Evolutionary conservation across 2,888 invertebrate genomes (phyloP).

Genomic region (Hofmannophila pseudospretella): DNA sequence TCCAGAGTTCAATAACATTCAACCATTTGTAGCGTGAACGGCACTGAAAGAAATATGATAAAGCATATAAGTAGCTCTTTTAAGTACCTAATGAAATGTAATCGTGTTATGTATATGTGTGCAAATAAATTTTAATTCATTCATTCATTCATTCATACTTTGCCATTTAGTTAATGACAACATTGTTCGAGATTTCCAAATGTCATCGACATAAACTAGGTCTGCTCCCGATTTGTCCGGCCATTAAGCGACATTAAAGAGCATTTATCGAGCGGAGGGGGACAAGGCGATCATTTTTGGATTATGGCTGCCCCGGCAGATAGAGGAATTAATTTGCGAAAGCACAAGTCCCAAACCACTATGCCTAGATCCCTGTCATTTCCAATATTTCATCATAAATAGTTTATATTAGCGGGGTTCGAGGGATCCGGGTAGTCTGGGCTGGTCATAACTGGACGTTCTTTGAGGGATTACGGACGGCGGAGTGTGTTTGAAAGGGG

Average conservation of each 20-base stretch:
- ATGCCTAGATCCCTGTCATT: conserved; percentile 38
- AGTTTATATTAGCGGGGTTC: conserved; percentile 17
- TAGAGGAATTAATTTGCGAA: conserved; percentile 70
- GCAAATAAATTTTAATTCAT: too few relatives aligned
- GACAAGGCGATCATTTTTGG: conserved; percentile 72
- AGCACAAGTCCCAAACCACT: conserved; percentile 39
- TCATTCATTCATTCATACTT: too few relatives aligned
- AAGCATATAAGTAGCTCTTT: too few relatives aligned
- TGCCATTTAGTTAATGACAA: background rate
- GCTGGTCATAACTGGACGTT: conserved; percentile 58
- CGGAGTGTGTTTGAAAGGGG: conserved; percentile 49
- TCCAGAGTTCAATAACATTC: too few relatives aligned
- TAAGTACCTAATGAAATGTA: too few relatives aligned
- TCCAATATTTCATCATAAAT: conserved; percentile 9
- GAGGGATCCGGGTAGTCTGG: conserved; percentile 31
- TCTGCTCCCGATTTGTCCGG: conserved; percentile 10
- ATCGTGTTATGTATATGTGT: too few relatives aligned
- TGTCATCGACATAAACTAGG: background rate
- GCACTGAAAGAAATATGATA: too few relatives aligned
- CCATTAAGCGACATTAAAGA: conserved; percentile 67
- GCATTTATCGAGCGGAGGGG: conserved; percentile 59
- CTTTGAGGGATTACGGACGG: conserved; percentile 67
- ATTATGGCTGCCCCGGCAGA: conserved; percentile 66
- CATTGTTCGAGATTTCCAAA: conserved; percentile 1
- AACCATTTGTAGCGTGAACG: too few relatives aligned